phyloP scores from a whole-genome alignment of 2,113 vertebrate species.

The Bujurquina vittata region DNA sequence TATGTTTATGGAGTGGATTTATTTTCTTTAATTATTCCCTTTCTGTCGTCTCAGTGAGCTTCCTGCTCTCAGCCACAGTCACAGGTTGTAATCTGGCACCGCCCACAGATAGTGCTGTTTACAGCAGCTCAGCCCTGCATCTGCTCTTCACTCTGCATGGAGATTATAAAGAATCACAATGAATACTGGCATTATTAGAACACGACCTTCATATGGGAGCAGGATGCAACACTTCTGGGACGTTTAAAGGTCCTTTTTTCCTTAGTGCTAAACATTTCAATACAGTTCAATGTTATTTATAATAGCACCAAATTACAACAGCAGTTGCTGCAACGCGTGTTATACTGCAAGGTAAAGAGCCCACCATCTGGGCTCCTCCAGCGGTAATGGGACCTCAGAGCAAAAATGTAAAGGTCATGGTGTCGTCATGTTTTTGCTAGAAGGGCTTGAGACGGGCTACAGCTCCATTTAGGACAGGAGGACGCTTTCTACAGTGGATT shows the following conservation, averaged over 20 bases:
- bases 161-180: not conserved
- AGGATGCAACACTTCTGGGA: fast-evolving
- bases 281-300: too few species aligned
- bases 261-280: not conserved
- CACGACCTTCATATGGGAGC: not conserved
- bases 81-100: not conserved
- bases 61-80: too few species aligned
- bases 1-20: not conserved
- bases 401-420: not conserved
- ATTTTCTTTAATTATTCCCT: too few species aligned
- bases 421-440: fast-evolving
- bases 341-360: too few species aligned
- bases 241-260: not conserved
- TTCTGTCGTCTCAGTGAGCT: too few species aligned
- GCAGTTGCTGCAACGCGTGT: too few species aligned
- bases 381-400: fast-evolving
- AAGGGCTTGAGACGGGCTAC: not conserved
- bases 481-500: not conserved
- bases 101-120: not conserved
- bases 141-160: not conserved
- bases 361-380: not conserved
- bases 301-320: too few species aligned
- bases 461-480: not conserved
- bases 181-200: not conserved
- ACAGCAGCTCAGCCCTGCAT: not conserved